Evolutionary conservation across 1,140 invertebrate species (phyloP).

Genomic region (Melanaphis sacchari): DNA sequence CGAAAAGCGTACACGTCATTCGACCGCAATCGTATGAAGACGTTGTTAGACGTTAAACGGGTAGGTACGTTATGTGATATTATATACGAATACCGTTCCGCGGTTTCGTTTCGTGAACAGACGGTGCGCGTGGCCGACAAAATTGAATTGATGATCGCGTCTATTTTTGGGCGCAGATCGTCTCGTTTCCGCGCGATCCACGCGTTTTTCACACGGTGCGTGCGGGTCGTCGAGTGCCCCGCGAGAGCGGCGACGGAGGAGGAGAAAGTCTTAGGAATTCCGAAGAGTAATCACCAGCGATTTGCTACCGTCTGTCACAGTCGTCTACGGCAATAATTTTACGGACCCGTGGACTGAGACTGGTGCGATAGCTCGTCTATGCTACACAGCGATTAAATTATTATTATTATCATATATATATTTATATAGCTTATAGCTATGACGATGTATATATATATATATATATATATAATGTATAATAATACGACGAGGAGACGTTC

Average conservation of each 20-base stretch:
- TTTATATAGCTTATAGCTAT: too few relatives aligned
- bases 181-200: not conserved
- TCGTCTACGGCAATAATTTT: not conserved
- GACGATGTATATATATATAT: too few relatives aligned
- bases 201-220: not conserved
- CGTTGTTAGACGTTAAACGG: not conserved
- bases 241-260: not conserved
- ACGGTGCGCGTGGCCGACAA: not conserved
- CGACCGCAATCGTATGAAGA: not conserved
- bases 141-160: not conserved
- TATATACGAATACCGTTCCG: not conserved
- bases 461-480: not conserved
- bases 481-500: not conserved
- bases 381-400: too few relatives aligned
- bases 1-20: not conserved
- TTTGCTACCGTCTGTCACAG: not conserved
- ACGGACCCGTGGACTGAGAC: too few relatives aligned
- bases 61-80: not conserved
- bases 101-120: not conserved
- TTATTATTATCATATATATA: too few relatives aligned
- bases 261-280: not conserved
- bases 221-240: not conserved
- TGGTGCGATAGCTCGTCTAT: too few relatives aligned
- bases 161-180: not conserved
- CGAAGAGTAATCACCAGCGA: not conserved